Base-by-base conservation (phyloP, 2,113 vertebrate species). In the Tetrax tetrax region DNA sequence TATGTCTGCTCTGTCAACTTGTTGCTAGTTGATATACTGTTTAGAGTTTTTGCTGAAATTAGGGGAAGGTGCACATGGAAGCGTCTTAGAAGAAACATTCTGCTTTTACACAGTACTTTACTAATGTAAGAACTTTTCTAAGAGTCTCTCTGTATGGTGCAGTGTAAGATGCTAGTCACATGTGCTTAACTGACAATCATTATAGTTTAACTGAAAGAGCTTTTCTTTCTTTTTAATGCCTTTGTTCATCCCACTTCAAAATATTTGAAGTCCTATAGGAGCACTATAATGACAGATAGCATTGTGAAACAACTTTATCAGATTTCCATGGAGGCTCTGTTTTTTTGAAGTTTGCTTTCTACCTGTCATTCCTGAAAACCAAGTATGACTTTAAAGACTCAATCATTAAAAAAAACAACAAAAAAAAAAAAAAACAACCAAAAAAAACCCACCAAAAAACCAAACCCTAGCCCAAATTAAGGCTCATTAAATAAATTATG, bases 171-270 rank as follows among this genome's bases (percentile, higher is more conserved):
- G 35, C 13, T 93, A 76, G 60, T 94, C 21, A 17, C 60, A 75
- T 43, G 33, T 75, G 14, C 75, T 92, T 87, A 84, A 92, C 41
- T 95, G 65, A 68, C 78, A 91, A 0, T 84, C 51, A 63, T 31
- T 71, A 27, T 60, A 54, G 60, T 61, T 93, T 54, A 77, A 61
- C 64, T 61, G 64, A 89, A 84, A 75, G 54, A 89, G 12, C 43
- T 72, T 11, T 38, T 81, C 29, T 75, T 78, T 53, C 35, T 79
- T 93, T 90, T 48, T 59, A 63, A 47, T 88, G 18, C 37, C 60
- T 80, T 90, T 95, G 35, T 92, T 93, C 68, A 90, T 74, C 17
- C 89, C 54, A 38, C 60, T 95, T 95, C 53, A 90, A 90, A 93
- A 90, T 92, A 93, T 92, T 89, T 92, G 59, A 83, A 87, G 23